phyloP scores from a whole-genome alignment of 2,888 invertebrate genomes.

The Mantis religiosa region DNA sequence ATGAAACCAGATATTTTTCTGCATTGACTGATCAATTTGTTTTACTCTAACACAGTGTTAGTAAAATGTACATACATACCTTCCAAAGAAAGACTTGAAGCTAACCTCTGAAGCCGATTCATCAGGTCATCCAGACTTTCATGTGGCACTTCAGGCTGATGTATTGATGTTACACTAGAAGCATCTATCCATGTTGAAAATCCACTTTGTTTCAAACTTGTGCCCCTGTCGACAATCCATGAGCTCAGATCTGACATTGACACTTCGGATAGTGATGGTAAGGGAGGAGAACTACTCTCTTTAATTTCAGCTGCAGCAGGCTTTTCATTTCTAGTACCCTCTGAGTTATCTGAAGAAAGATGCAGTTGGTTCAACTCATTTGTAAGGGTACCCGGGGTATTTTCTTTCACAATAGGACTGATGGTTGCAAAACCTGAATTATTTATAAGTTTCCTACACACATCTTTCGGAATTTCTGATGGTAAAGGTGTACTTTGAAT shows the following conservation, averaged over 20 bases:
- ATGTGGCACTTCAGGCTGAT: constrained; percentile 32
- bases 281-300: neutral
- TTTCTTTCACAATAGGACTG: constrained; percentile 20
- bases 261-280: constrained; percentile 9
- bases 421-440: constrained; percentile 1
- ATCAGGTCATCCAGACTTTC: constrained; percentile 66
- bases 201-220: neutral
- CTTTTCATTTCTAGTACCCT: neutral
- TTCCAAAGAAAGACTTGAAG: constrained; percentile 63
- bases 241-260: constrained; percentile 20
- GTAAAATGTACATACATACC: constrained; percentile 43
- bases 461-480: neutral
- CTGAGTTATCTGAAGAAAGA: neutral
- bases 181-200: constrained; percentile 22
- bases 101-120: constrained; percentile 64
- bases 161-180: neutral
- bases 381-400: neutral
- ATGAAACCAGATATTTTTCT: no score
- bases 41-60: no score
- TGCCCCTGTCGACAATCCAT: neutral
- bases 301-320: neutral
- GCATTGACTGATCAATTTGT: no score
- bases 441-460: neutral
- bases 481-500: constrained; percentile 25
- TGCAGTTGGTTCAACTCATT: neutral